Conservation (phyloP, 2,797 vertebrate species). For the Sebastes matsubarae region DNA sequence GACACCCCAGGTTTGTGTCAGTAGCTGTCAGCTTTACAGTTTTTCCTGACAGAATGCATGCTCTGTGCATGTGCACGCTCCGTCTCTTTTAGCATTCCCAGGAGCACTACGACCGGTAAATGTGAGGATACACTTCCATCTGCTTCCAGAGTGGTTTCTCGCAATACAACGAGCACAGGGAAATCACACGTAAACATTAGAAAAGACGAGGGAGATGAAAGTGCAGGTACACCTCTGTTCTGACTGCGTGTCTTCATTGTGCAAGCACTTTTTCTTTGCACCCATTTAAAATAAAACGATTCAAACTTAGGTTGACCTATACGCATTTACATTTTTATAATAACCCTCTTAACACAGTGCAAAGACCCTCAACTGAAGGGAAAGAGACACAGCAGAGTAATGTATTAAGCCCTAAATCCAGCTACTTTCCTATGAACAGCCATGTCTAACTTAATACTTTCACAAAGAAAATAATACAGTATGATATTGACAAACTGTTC, state of each 20-base stretch:
- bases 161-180: neutral
- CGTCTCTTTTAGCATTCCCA: slow-evolving; percentile 14
- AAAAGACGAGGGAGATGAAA: neutral
- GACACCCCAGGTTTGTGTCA: neutral
- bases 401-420: neutral
- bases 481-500: slow-evolving; percentile 18
- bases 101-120: neutral
- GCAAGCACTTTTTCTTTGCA: neutral
- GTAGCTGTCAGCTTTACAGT: neutral
- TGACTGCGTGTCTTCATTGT: neutral
- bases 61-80: neutral
- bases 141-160: slow-evolving; percentile 7
- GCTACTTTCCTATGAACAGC: neutral
- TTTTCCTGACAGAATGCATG: slow-evolving; percentile 2
- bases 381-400: neutral
- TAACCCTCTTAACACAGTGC: neutral
- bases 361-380: neutral
- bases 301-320: neutral
- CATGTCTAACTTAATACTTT: slow-evolving; percentile 14
- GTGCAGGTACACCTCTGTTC: neutral
- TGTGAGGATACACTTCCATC: slow-evolving; percentile 26
- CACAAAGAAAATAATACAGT: neutral
- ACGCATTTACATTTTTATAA: neutral
- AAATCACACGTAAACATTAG: neutral
- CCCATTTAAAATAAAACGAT: neutral